Percentiles rank a stretch among this genome's conserved stretches.
These are phyloP conservation scores for Phrynosoma blainvillii DNA, from an alignment of 2,113 vertebrate species.

Conservation along the genomic window DNA sequence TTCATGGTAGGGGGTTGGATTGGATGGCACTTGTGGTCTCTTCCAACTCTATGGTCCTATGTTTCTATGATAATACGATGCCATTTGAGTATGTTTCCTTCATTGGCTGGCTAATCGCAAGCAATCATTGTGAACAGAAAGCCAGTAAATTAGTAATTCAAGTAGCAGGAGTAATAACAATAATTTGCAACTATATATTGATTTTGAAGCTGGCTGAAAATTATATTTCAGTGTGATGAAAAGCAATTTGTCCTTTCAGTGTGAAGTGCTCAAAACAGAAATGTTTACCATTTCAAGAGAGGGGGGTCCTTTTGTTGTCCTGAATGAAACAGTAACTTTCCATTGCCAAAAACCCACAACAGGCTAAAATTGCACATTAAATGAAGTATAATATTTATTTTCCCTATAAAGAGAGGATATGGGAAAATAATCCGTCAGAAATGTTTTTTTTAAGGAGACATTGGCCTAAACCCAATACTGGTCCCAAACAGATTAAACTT, in stretches of 20 bases:
- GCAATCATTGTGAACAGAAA: constrained; percentile 22
- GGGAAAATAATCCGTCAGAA: too few species aligned
- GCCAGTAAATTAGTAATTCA: constrained; percentile 20
- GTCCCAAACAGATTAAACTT: too few species aligned
- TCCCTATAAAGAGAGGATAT: too few species aligned
- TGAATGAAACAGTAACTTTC: background rate
- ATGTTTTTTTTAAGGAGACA: too few species aligned
- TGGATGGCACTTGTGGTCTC: too few species aligned
- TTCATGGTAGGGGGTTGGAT: too few species aligned
- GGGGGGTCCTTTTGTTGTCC: background rate
- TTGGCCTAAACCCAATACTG: too few species aligned
- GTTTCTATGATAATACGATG: background rate
- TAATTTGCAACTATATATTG: constrained; percentile 11
- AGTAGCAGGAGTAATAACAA: constrained; percentile 10
- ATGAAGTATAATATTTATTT: too few species aligned
- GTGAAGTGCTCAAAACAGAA: constrained; percentile 13
- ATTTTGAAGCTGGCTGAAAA: constrained; percentile 1
- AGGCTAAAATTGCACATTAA: too few species aligned
- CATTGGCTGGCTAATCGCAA: constrained; percentile 14
- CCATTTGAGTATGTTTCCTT: background rate
- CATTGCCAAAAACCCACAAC: background rate
- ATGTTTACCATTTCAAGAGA: background rate
- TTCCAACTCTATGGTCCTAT: too few species aligned
- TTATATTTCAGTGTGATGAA: background rate
- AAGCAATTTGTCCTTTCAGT: constrained; percentile 4